Base-by-base conservation (phyloP, 2,797 vertebrate species). In the Chelon auratus region DNA sequence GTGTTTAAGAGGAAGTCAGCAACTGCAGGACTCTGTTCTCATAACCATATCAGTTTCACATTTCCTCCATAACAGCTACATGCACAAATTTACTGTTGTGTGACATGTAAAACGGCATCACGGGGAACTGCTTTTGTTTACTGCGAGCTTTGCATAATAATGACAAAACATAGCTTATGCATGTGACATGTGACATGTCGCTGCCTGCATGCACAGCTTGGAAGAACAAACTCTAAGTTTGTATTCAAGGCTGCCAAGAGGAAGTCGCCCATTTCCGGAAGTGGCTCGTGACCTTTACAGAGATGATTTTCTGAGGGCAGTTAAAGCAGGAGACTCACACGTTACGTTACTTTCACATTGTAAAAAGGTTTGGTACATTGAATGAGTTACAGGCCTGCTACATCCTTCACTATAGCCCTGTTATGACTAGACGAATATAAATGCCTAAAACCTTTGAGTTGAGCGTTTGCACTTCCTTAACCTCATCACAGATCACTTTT, bases 241-340 rank as follows among this genome's bases (percentile, higher is more conserved):
- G 69, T 78, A 47, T 67, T 83, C 47, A 54, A 88, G 80, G 55
- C 81, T 58, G 74, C 80, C 78, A 84, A 91, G 85, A 93, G 93
- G 94, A 95, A 94, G 92, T 93, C 72, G 80, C 85, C 75, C 83
- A 85, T 93, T 92, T 94, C 88, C 92, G 91, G 92, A 94, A 93
- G 89, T 92, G 83, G 91, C 90, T 92, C 90, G 92, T 94, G 93
- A 94, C 93, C 92, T 95, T 94, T 90, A 81, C 72, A 63, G 69
- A 91, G 87, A 82, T 22, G 52, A 55, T 83, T 68, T 80, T 83
- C 81, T 72, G 8, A 80, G 55, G 50, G 61, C 5, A 52, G 68
- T 74, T 70, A 62, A 80, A 69, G 53, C 67, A 69, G 58, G 40
- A 3, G 65, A 59, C 50, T 72, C 17, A 30, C 52, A 22, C 22